A percentile compares a stretch with the other conserved stretches of the same genome.
Conservation (phyloP, 2,113 vertebrate species). For the Labrus mixtus region DNA sequence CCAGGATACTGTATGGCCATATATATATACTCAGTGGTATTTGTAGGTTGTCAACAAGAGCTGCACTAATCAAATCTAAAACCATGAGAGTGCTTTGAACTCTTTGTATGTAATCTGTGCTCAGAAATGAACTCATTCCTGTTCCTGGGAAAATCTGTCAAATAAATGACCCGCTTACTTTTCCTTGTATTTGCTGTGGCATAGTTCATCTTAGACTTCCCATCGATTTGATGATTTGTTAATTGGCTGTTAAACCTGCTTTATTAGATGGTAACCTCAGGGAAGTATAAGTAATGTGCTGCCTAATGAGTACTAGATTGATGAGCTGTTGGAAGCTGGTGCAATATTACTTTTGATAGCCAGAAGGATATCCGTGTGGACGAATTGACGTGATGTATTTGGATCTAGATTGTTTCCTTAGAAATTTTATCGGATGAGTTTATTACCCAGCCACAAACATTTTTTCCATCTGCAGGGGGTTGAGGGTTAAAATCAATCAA, state of each 20-base stretch:
- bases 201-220: conserved; percentile 5
- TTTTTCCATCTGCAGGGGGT: background rate
- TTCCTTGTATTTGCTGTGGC: conserved; percentile 24
- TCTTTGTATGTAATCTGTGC: too few species aligned
- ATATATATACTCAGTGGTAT: too few species aligned
- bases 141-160: too few species aligned
- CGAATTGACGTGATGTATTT: too few species aligned
- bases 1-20: background rate
- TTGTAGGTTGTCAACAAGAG: too few species aligned
- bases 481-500: background rate
- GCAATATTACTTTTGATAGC: too few species aligned
- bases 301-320: background rate
- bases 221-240: conserved; percentile 26
- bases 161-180: too few species aligned
- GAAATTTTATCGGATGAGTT: conserved; percentile 6
- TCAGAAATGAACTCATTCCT: too few species aligned
- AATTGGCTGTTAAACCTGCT: background rate
- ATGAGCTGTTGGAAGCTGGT: conserved; percentile 7
- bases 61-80: too few species aligned
- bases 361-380: too few species aligned
- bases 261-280: background rate
- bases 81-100: too few species aligned
- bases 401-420: background rate
- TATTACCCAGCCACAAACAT: background rate
- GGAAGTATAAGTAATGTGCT: conserved; percentile 2